Base-by-base conservation (phyloP, 2,888 invertebrate genomes). In the Keiferia lycopersicella region DNA sequence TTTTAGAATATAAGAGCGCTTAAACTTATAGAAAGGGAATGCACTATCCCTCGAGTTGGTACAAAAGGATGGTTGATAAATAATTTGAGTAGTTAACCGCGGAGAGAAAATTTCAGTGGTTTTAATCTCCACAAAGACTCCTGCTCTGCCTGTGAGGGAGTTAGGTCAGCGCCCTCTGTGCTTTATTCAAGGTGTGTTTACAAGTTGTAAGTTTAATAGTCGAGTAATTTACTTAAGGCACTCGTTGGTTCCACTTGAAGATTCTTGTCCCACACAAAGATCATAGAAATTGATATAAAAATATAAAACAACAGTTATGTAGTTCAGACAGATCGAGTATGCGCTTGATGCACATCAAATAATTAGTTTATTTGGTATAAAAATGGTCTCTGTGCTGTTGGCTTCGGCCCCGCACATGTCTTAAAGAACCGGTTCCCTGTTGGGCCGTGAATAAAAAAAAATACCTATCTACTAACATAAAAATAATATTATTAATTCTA, bases 71-170 rank as follows among this genome's bases (percentile, higher is more conserved):
- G 71, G 78, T 73, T 84, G 79, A 84, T 87, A 84, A 88, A 89
- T 88, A 85, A 87, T 88, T 86, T 83, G 77, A 82, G 77, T 79
- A 81, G 78, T 84, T 84, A 83, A 84, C 83, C 82, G 76, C 80
- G 68, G 72, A 80, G 81, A 75, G 82, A 86, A 87, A 88, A 87
- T 89, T 89, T 89, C 88, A 87, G 88, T 88, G 88, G 87, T 89
- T 89, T 89, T 88, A 87, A 88, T 88, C 85, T 84, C 83, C 72
- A 79, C 80, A 80, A 79, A 78, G 79, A 80, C 75, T 84, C 12
- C 51, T 48, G 48, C 34, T 2, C 51, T 48, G 48, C 34, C 53
- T 87, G 86, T 85, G 84, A 80, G 79, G 71, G 71, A 76, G 50
- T 4, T 14, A 81, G 84, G 85, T 83, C 82, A 80, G 80, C 78